Conservation (phyloP, 2,888 invertebrate species). For the Lithosia quadra region DNA sequence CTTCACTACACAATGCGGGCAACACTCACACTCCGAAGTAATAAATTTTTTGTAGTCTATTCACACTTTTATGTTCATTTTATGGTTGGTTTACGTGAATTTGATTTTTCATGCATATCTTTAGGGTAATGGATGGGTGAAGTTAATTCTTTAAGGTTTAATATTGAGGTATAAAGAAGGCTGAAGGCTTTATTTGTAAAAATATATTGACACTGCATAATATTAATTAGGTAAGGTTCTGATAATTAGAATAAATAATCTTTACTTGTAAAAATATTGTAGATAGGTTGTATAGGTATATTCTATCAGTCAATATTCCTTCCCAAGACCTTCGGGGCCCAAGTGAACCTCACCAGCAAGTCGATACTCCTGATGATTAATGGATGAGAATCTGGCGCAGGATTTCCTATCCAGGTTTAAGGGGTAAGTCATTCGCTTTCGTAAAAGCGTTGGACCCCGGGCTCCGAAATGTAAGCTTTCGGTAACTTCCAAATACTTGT, state of each 20-base stretch:
- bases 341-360: not conserved
- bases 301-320: too few relatives aligned
- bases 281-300: not conserved
- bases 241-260: too few relatives aligned
- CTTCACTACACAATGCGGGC: slow-evolving; percentile 64
- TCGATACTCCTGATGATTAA: too few relatives aligned
- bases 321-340: not conserved
- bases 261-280: too few relatives aligned
- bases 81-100: slow-evolving; percentile 55
- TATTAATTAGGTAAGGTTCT: not conserved
- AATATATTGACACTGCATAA: not conserved
- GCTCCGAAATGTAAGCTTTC: too few relatives aligned
- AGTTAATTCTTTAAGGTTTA: slow-evolving; percentile 20
- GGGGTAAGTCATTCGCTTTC: too few relatives aligned
- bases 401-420: too few relatives aligned
- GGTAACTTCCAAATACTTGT: too few relatives aligned
- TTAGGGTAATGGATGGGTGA: slow-evolving; percentile 30
- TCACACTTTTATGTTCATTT: slow-evolving; percentile 62
- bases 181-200: not conserved
- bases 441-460: too few relatives aligned
- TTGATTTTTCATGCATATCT: slow-evolving; percentile 50
- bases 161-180: slow-evolving; percentile 4
- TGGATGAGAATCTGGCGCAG: too few relatives aligned
- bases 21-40: slow-evolving; percentile 58
- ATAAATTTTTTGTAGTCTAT: slow-evolving; percentile 74